A percentile compares a stretch with the other conserved stretches of the same genome.
phyloP scores from a whole-genome alignment of 1,140 invertebrate species.

The Batillaria attramentaria region DNA sequence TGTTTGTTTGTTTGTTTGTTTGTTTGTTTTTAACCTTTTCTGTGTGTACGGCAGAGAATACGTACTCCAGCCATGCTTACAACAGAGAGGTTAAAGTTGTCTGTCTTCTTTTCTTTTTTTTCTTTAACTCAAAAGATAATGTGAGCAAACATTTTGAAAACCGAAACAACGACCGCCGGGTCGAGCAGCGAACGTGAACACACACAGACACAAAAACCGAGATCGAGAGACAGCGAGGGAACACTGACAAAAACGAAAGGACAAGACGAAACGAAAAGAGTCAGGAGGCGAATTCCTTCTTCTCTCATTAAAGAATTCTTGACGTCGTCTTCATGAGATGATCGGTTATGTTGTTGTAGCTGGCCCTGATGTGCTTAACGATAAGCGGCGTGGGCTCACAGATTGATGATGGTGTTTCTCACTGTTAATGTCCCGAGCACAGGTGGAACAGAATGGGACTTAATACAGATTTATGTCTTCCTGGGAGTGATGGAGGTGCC shows the following conservation, averaged over 20 bases:
- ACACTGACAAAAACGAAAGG: background rate
- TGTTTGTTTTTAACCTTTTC: background rate
- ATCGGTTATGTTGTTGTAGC: background rate
- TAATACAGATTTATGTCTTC: too few species aligned
- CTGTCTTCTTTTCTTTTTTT: background rate
- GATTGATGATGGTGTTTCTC: background rate
- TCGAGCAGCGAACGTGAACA: background rate
- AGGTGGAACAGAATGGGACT: too few species aligned
- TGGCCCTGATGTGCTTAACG: background rate
- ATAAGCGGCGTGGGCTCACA: background rate
- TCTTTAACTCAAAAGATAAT: background rate
- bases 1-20: background rate
- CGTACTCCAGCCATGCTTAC: background rate
- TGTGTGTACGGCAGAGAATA: background rate
- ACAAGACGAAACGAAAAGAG: background rate
- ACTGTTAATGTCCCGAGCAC: background rate
- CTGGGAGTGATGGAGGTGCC: too few species aligned
- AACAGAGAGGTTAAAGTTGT: background rate
- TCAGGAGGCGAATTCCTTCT: background rate
- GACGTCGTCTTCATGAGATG: background rate
- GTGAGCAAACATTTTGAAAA: background rate
- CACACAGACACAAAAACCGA: background rate
- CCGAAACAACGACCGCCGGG: background rate
- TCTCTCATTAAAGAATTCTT: background rate
- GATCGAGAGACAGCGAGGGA: too few species aligned